These are phyloP conservation scores for Altica lythri DNA, from an alignment of 2,888 invertebrate genomes.

Conservation along the genomic window DNA sequence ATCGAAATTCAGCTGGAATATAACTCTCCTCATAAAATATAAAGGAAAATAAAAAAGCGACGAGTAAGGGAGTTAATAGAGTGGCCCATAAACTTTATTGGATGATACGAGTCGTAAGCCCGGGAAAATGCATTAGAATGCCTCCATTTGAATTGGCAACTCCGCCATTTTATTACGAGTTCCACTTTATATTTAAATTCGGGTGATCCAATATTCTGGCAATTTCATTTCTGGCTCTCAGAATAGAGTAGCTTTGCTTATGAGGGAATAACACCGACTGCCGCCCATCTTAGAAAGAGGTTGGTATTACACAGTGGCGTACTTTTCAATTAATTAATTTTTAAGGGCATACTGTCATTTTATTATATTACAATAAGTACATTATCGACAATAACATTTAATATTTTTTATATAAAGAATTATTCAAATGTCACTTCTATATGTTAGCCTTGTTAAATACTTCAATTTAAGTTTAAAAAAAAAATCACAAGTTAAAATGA, in stretches of 20 bases:
- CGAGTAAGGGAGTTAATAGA: constrained; percentile 41
- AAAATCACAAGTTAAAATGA: no score
- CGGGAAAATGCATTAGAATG: constrained; percentile 39
- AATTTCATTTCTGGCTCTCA: constrained; percentile 53
- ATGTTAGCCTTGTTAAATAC: no score
- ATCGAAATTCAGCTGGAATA: constrained; percentile 17
- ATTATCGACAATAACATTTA: no score
- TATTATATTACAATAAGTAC: no score
- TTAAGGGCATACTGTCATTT: no score
- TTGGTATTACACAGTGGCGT: constrained; percentile 5
- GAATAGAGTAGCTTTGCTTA: constrained; percentile 46
- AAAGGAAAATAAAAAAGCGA: constrained; percentile 34
- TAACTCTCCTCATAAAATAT: constrained; percentile 31
- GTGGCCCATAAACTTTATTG: constrained; percentile 44
- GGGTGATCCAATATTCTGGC: constrained; percentile 57
- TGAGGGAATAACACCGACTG: constrained; percentile 44
- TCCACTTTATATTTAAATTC: constrained; percentile 59
- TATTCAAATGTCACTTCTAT: no score
- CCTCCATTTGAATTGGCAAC: constrained; percentile 43
- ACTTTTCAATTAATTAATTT: no score
- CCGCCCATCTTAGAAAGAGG: constrained; percentile 41
- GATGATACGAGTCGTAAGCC: constrained; percentile 42
- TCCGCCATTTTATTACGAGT: constrained; percentile 50
- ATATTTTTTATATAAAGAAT: no score
- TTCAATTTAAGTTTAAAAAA: no score